Conservation (phyloP, 1,140 invertebrate genomes). For the Caenorhabditis tropicalis region DNA sequence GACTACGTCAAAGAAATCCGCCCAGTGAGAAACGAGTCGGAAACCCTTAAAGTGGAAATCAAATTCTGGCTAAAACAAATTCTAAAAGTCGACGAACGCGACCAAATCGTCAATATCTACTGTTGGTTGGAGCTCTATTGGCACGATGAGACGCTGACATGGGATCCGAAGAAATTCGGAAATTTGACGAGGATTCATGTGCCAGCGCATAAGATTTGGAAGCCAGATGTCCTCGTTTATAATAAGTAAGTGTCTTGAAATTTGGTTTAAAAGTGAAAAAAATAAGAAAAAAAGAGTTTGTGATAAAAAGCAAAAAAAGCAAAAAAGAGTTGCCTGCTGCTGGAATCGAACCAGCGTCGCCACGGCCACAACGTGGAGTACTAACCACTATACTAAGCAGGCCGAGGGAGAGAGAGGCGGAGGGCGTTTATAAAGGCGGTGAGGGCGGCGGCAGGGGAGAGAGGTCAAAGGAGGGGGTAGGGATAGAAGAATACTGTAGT, state of each 20-base stretch:
- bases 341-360: slow-evolving; percentile 67
- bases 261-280: too few species aligned
- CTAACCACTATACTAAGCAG: slow-evolving; percentile 66
- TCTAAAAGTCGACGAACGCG: slow-evolving; percentile 64
- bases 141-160: slow-evolving; percentile 72
- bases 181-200: slow-evolving; percentile 72
- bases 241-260: slow-evolving; percentile 71
- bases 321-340: slow-evolving; percentile 52
- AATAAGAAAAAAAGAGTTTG: neutral
- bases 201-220: slow-evolving; percentile 72
- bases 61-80: slow-evolving; percentile 70
- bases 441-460: neutral
- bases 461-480: neutral
- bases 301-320: slow-evolving; percentile 29
- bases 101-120: slow-evolving; percentile 61
- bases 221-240: slow-evolving; percentile 73
- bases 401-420: slow-evolving; percentile 43
- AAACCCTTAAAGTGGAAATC: slow-evolving; percentile 60
- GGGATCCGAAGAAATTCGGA: slow-evolving; percentile 72
- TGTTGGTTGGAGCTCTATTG: slow-evolving; percentile 68
- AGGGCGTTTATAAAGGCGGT: neutral
- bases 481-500: too few species aligned
- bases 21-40: slow-evolving; percentile 50
- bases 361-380: slow-evolving; percentile 68
- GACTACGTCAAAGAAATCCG: slow-evolving; percentile 61